Conservation (phyloP, 2,797 vertebrate genomes). For the Micropoecilia bifurca region DNA sequence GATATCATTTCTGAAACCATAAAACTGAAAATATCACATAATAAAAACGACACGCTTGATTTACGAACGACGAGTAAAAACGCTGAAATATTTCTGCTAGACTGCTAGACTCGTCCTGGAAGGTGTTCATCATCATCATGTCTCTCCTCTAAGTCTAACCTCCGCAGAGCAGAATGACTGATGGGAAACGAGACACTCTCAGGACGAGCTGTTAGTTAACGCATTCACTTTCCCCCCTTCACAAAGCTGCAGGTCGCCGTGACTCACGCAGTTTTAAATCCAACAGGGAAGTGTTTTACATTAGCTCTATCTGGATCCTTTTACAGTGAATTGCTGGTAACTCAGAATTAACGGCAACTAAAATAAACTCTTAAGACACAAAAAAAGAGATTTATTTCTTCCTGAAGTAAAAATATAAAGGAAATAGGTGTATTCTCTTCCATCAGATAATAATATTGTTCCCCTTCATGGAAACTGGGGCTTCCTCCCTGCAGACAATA, state of each 20-base stretch:
- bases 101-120: constrained; percentile 41
- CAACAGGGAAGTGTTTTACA: background rate
- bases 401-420: background rate
- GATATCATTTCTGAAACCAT: background rate
- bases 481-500: background rate
- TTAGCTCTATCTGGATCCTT: background rate
- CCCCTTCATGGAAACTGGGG: background rate
- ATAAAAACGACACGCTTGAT: constrained; percentile 22
- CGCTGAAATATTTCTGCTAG: constrained; percentile 39
- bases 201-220: background rate
- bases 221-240: background rate
- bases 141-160: constrained; percentile 37
- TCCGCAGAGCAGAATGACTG: constrained; percentile 53
- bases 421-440: background rate
- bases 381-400: background rate
- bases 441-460: background rate
- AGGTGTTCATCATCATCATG: constrained; percentile 56
- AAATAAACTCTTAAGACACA: background rate
- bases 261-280: background rate
- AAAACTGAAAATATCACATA: constrained; percentile 11
- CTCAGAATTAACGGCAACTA: background rate
- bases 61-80: constrained; percentile 37
- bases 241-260: background rate
- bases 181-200: constrained; percentile 49
- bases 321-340: background rate